phyloP scores from a whole-genome alignment of 2,888 invertebrate genomes.

The Cistogaster globosa region DNA sequence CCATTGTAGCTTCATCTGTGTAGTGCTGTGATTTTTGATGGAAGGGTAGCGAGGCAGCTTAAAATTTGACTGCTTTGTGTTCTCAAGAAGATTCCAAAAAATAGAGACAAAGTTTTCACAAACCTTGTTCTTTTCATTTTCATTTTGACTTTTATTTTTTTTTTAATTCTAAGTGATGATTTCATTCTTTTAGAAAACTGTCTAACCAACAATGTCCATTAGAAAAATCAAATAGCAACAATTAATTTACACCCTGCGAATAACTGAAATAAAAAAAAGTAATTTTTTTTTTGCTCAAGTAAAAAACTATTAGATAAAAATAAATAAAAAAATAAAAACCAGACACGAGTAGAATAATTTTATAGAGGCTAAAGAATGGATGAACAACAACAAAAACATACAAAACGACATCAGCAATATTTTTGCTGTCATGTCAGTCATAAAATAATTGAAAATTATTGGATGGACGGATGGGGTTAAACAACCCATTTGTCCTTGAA shows the following conservation, averaged over 20 bases:
- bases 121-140: too few species aligned
- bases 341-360: constrained; percentile 22
- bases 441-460: not conserved
- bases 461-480: constrained; percentile 43
- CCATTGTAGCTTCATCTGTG: too few species aligned
- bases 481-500: constrained; percentile 61
- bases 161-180: not conserved
- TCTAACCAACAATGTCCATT: not conserved
- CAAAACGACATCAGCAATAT: not conserved
- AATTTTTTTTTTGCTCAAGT: constrained; percentile 14
- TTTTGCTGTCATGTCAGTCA: constrained; percentile 10
- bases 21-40: too few species aligned
- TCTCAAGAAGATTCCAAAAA: too few species aligned
- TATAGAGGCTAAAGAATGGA: constrained; percentile 1
- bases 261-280: not conserved
- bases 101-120: too few species aligned
- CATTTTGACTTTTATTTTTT: too few species aligned
- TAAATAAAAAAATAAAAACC: not conserved
- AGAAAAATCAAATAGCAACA: constrained; percentile 12
- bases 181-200: not conserved
- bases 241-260: constrained; percentile 25
- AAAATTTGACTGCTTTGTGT: too few species aligned
- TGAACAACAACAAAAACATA: not conserved
- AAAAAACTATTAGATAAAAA: constrained; percentile 45
- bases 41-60: too few species aligned